A percentile compares a stretch with the other conserved stretches of the same genome.
phyloP scores from a whole-genome alignment of 1,140 invertebrate genomes.

The Drosophila sturtevanti region DNA sequence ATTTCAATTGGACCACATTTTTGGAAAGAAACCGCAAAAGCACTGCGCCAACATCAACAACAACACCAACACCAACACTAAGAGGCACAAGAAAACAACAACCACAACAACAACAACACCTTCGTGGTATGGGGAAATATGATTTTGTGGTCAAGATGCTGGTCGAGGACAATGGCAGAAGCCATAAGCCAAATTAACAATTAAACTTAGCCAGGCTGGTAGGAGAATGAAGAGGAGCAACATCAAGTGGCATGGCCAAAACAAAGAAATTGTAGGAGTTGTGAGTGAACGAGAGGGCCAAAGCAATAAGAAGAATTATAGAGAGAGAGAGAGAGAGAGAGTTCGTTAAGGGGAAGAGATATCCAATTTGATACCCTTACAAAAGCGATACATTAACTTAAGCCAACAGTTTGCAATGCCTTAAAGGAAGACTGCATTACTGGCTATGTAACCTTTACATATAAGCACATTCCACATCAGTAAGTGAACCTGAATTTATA shows the following conservation, averaged over 20 bases:
- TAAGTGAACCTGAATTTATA: too few relatives aligned
- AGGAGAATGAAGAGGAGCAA: slow-evolving; percentile 14
- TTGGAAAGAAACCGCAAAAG: slow-evolving; percentile 43
- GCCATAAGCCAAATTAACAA: slow-evolving; percentile 76
- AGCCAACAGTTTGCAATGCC: too few relatives aligned
- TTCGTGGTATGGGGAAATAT: slow-evolving; percentile 49
- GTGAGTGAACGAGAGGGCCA: too few relatives aligned
- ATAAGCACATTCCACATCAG: too few relatives aligned
- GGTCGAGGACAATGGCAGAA: slow-evolving; percentile 53
- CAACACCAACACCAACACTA: slow-evolving; percentile 22
- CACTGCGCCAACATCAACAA: slow-evolving; percentile 37
- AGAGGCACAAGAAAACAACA: background rate
- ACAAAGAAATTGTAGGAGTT: slow-evolving; percentile 3
- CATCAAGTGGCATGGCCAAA: slow-evolving; percentile 3
- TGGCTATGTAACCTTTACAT: too few relatives aligned
- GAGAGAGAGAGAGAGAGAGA: background rate
- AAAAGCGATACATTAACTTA: too few relatives aligned
- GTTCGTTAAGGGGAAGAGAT: background rate
- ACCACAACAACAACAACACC: slow-evolving; percentile 25
- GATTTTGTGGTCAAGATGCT: slow-evolving; percentile 53
- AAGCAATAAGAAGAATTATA: background rate
- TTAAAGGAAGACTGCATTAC: too few relatives aligned
- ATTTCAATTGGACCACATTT: slow-evolving; percentile 64
- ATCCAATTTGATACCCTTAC: too few relatives aligned
- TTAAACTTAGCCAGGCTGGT: slow-evolving; percentile 56